Evolutionary conservation across 2,113 vertebrate species (phyloP), one percentile per base, ranked within the genome.

Genomic region (Apodemus sylvaticus): DNA sequence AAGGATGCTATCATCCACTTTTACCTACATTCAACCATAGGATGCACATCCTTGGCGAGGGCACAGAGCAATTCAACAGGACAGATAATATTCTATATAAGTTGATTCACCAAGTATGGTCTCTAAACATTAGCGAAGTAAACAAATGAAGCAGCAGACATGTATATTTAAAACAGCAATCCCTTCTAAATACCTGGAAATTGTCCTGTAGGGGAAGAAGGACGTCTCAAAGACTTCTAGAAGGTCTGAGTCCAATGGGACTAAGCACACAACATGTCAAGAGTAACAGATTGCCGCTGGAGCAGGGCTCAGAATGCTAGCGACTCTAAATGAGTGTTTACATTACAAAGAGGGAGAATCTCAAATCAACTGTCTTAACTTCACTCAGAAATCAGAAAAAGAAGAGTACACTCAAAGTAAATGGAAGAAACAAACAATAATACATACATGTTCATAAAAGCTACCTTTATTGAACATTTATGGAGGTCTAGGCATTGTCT

Each of bases 361-460:
- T 93, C 51, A 55, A 86, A 39, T 62, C 36, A 51, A 45, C 48
- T 14, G 58, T 89, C 71, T 78, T 48, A 78, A n/a, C 26, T 96
- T 96, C 60, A 26, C 91, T 64, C 94, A 62, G 45, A 91, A 93
- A 94, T 24, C 89, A 95, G 42, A 70, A 94, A 86, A 90, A 86
- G 26, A 31, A 73, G 73, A 83, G 82, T 83, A 97, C 77, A 71
- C 11, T 7, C 83, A 70, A 89, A 79, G 51, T 85, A 82, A 91
- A 12, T 36, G 62, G 20, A 96, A 95, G 22, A 29, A 89, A 94
- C 81, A 88, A 74, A 74, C 45, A 89, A 68, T 16, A 87, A 89
- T 31, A 34, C 45, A 64, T 42, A 11, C 19, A 76, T 60, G 4
- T 60, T 81, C 81, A 89, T 71, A 77, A 96, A 93, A 88, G 5